phyloP scores from a whole-genome alignment of 2,888 invertebrate species.

The Doris montereyensis region DNA sequence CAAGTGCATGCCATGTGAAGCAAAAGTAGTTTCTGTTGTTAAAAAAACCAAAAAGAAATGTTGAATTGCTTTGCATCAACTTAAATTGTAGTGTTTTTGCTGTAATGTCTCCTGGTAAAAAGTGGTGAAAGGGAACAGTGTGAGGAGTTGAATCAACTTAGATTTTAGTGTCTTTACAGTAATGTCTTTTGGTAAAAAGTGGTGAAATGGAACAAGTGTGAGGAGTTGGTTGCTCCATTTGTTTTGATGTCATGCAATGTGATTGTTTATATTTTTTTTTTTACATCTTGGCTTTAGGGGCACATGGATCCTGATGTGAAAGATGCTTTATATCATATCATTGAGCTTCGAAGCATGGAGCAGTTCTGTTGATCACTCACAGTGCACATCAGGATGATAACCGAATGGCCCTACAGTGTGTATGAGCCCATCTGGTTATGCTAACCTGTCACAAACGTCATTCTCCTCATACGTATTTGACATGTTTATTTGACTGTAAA shows the following conservation, averaged over 20 bases:
- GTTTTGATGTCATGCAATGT: neutral
- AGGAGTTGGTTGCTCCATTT: neutral
- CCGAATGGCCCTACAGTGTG: too few relatives aligned
- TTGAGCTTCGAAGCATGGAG: constrained; percentile 66
- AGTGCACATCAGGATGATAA: too few relatives aligned
- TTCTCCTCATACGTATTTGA: too few relatives aligned
- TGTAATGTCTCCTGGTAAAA: neutral
- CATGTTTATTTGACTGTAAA: too few relatives aligned
- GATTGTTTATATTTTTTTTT: neutral
- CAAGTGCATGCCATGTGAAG: too few relatives aligned
- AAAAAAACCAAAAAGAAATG: neutral
- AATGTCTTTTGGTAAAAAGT: neutral
- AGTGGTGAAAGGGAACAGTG: neutral
- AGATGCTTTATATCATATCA: constrained; percentile 63
- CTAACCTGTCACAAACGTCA: too few relatives aligned
- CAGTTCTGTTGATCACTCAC: constrained; percentile 60
- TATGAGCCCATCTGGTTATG: too few relatives aligned
- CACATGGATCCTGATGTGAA: constrained; percentile 67
- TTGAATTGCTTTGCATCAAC: neutral
- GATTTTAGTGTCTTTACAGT: too few relatives aligned
- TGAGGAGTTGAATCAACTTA: too few relatives aligned
- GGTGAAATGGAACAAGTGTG: neutral
- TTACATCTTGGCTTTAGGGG: constrained; percentile 60
- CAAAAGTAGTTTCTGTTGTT: too few relatives aligned
- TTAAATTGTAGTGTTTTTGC: too few relatives aligned